Percentiles rank a stretch among this genome's conserved stretches.
Conservation (phyloP, 2,888 invertebrate species). For the Penaeus monodon region DNA sequence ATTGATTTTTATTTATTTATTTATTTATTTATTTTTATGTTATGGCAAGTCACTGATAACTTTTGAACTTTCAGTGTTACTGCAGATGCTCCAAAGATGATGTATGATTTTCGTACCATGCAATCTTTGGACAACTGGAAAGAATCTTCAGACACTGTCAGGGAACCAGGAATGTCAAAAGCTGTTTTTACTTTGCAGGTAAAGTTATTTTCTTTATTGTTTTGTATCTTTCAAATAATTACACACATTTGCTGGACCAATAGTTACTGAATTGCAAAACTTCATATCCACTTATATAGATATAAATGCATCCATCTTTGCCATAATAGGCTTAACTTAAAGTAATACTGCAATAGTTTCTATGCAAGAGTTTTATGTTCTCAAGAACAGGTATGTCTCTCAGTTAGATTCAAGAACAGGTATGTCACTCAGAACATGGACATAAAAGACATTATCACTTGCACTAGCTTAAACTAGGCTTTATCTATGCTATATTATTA, state of each 20-base stretch:
- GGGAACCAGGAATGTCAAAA: constrained; percentile 77
- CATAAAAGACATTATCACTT: not conserved
- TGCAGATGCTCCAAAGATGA: constrained; percentile 15
- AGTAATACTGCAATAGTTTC: no score
- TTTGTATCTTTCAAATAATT: not conserved
- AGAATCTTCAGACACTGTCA: constrained; percentile 78
- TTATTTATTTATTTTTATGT: no score
- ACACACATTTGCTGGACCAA: not conserved
- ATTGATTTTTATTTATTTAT: no score
- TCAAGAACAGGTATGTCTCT: no score
- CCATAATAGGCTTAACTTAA: no score
- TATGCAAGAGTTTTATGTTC: no score
- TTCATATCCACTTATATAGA: no score
- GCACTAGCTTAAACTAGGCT: not conserved
- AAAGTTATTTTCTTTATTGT: not conserved
- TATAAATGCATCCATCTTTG: no score
- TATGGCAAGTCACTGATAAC: not conserved
- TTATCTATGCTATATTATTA: not conserved
- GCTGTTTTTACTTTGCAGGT: constrained; percentile 75
- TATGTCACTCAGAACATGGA: no score
- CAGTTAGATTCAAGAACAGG: no score
- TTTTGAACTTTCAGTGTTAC: not conserved
- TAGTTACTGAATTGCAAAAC: no score
- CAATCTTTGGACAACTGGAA: constrained; percentile 74
- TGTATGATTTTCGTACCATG: constrained; percentile 74